Evolutionary conservation across 2,888 invertebrate genomes (phyloP), one percentile per base, ranked within the genome.

Genomic region (Ecliptopera silaceata): DNA sequence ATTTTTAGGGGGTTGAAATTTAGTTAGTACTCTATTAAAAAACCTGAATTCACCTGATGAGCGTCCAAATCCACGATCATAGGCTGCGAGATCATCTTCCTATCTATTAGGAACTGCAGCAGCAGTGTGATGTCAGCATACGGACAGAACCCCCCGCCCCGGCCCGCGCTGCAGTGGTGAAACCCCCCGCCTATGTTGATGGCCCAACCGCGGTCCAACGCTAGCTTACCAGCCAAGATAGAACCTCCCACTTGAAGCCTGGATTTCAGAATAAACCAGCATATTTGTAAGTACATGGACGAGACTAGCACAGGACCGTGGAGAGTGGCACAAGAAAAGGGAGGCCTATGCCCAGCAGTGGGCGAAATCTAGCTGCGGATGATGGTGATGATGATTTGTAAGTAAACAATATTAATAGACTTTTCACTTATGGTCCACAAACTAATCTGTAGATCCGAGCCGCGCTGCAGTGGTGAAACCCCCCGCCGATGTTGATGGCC

Each of bases 1-100:
- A n/a, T n/a, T n/a, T n/a, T n/a, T n/a, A n/a, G n/a, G n/a, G n/a
- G n/a, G n/a, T n/a, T n/a, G n/a, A n/a, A n/a, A n/a, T n/a, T n/a
- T n/a, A n/a, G n/a, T n/a, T n/a, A n/a, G n/a, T n/a, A n/a, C n/a
- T n/a, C n/a, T n/a, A n/a, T n/a, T n/a, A n/a, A n/a, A n/a, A n/a
- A n/a, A n/a, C n/a, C n/a, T n/a, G n/a, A n/a, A n/a, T n/a, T 59
- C 70, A 95, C 96, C 93, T 98, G 97, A 87, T 98, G 98, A 2
- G 97, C 97, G 87, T 98, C 97, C 75, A 98, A 90, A 82, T 98
- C 98, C 5, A 98, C 93, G 71, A 98, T 97, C 96, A 98, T 96
- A 36, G 1, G 94, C 93, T 36, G 92, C 80, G 93, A 92, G 26
- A 95, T 92, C 45, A 79, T 77, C 1, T 90, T 77, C 54, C 92